Conservation (phyloP, 2,113 vertebrate genomes). For the Tympanuchus pallidicinctus region DNA sequence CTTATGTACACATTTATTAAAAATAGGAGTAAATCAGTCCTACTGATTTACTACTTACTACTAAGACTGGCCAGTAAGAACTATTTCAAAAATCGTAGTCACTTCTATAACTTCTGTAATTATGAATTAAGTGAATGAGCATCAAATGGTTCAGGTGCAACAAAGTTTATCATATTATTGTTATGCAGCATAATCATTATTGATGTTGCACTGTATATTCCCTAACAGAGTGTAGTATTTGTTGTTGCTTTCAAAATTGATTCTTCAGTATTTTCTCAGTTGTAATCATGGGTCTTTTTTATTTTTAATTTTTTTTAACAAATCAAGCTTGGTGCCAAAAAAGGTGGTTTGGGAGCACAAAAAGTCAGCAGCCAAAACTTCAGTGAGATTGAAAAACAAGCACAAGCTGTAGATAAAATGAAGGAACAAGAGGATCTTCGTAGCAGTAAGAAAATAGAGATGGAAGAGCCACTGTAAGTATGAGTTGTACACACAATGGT, state of each 20-base stretch:
- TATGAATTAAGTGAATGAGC: background rate
- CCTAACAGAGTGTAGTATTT: background rate
- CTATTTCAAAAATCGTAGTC: background rate
- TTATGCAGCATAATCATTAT: background rate
- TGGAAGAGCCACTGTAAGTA: constrained; percentile 85
- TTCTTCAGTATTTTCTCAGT: background rate
- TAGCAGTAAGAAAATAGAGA: constrained; percentile 49
- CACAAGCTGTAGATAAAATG: constrained; percentile 89
- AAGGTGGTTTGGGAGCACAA: constrained; percentile 92
- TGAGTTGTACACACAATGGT: background rate
- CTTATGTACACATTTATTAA: background rate
- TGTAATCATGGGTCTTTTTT: background rate
- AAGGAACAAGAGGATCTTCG: constrained; percentile 77
- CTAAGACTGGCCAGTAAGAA: background rate
- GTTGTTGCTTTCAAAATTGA: background rate
- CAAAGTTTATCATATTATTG: background rate
- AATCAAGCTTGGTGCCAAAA: constrained; percentile 88
- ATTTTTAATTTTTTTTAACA: background rate
- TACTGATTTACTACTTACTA: no score
- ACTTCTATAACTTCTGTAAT: background rate
- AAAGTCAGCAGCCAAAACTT: constrained; percentile 90
- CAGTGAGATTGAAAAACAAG: constrained; percentile 89
- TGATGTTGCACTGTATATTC: background rate
- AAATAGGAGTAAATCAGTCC: background rate
- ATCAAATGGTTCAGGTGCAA: background rate